Evolutionary conservation across 2,888 invertebrate genomes (phyloP), one percentile per base, ranked within the genome.

Genomic region (Aplocera efformata): DNA sequence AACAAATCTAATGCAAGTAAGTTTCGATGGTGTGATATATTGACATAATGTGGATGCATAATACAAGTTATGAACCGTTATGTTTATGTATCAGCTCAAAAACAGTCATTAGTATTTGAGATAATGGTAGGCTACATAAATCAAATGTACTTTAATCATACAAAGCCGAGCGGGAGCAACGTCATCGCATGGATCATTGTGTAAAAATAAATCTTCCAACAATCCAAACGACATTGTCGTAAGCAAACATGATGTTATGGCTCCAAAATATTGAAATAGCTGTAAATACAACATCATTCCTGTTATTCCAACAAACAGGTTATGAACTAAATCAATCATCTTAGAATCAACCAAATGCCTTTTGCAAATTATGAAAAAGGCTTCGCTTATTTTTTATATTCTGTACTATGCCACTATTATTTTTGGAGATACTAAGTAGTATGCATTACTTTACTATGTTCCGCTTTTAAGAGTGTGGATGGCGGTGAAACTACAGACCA

Each of bases 11-110:
- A 83, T 83, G 82, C 79, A 68, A 74, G 80, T 83, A 83, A 82
- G 76, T 80, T 84, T 84, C 86, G 85, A 85, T 85, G 86, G 86
- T 86, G 85, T 86, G 86, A 85, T 75, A 67, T 75, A 68, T 75
- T 72, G 72, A 74, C 65, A 73, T 48, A 66, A 69, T 74, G 68
- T 55, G 58, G 48, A 72, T 73, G 72, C 56, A 58, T 61, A 34
- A 48, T 36, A 48, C 52, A 35, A 49, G 41, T 50, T 48, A 43
- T 32, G 53, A 61, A 43, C 34, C 42, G 36, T 49, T 44, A 41
- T 36, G 33, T 50, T 37, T 28, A 25, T 38, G 50, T 45, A 47
- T 41, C 37, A 42, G 42, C 39, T 37, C 41, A 33, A 35, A n/a
- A 26, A 38, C 27, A 29, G 32, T 45, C 42, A 58, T 56, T 58